Base-by-base conservation (phyloP, 2,888 invertebrate species). In the Carpatolechia fugitivella region DNA sequence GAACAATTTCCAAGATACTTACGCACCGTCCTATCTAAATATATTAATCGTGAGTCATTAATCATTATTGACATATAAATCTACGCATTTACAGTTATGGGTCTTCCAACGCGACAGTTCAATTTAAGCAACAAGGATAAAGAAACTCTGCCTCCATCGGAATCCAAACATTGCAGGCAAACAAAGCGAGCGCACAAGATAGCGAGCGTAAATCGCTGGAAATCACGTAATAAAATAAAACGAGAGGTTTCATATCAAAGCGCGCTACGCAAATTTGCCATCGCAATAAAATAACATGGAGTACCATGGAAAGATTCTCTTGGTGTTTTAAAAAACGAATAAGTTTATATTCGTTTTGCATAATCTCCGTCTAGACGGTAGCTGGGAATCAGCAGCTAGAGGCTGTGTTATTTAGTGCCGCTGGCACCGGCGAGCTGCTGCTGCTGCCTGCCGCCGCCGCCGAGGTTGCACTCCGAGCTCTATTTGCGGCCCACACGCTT, bases 361-460 rank as follows among this genome's bases (percentile, higher is more conserved):
- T 87, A 86, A 88, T 86, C 85, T 85, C 81, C 68, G 88, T 88
- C 88, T 89, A 88, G 88, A 88, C 87, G 81, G 80, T 80, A 82
- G 79, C 78, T 78, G 78, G 70, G 72, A 78, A 72, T 70, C 65
- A 64, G 69, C 74, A 62, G n/a, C n/a, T n/a, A n/a, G 68, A 65
- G 69, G 72, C 72, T 4, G 71, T 80, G 73, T 74, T 74, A 75
- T 78, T 77, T 69, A 73, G 69, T 66, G 60, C 58, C 60, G 56
- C 60, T 57, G 59, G 60, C 59, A 56, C 59, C 56, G 56, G 57
- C 57, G 56, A 54, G 57, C 8, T 13, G 40, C 55, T 55, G 36
- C 36, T 2, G 41, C 20, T n/a, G 18, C 18, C 24, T 24, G 44
- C 18, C 24, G 40, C 8, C 5, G 6, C 56, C 55, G 36, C 13